Percentiles rank a stretch among this genome's conserved stretches.
phyloP scores from a whole-genome alignment of 2,888 invertebrate genomes.

The Julus scanicus region DNA sequence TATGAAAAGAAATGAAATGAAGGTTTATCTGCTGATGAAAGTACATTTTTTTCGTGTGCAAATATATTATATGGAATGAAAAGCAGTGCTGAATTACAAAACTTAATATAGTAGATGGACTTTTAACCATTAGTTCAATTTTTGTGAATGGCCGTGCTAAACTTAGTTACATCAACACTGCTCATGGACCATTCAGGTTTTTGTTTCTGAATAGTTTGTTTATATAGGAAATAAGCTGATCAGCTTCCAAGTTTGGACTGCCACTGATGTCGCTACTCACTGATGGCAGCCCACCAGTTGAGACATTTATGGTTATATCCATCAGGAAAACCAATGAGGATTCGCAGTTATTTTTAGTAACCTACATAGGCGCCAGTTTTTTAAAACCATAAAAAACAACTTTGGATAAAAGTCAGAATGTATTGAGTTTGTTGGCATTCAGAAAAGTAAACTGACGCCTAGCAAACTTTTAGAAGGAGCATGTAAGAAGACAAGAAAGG shows the following conservation, averaged over 20 bases:
- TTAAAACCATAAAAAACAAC: not conserved
- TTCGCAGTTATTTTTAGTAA: conserved; percentile 1
- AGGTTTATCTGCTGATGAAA: too few species aligned
- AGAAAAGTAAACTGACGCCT: not conserved
- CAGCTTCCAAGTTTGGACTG: not conserved
- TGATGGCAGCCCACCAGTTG: not conserved
- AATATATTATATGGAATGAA: not conserved
- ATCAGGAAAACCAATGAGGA: not conserved
- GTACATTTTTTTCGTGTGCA: too few species aligned
- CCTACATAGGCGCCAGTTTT: not conserved
- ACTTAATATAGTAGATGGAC: not conserved
- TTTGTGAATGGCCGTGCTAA: not conserved
- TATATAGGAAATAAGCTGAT: not conserved
- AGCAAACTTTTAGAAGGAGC: not conserved
- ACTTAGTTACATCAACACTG: not conserved
- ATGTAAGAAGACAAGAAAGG: not conserved
- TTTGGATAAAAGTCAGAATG: not conserved
- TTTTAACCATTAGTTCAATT: not conserved
- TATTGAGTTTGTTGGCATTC: not conserved
- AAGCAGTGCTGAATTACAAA: not conserved
- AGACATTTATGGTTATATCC: not conserved
- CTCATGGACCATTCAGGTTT: not conserved
- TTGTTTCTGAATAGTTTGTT: not conserved
- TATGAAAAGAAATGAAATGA: too few species aligned
- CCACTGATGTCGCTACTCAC: not conserved